Conservation (phyloP, 2,888 invertebrate species). For the Andrena hattorfiana region DNA sequence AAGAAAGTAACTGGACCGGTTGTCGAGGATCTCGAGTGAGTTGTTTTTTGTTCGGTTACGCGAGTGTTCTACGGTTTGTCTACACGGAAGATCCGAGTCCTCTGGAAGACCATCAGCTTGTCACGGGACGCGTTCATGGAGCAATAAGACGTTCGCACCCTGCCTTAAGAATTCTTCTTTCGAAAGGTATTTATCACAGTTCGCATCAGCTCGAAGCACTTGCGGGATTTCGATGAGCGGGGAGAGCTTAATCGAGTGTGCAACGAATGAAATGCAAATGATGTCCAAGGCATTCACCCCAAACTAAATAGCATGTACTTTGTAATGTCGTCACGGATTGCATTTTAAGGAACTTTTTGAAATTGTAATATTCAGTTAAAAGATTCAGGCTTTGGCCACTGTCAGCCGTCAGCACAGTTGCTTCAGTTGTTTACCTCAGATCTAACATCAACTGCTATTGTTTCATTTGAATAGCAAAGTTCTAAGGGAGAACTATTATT, state of each 20-base stretch:
- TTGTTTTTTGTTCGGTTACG: conserved; percentile 23
- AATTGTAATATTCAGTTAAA: too few species aligned
- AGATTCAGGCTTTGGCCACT: too few species aligned
- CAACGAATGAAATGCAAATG: background rate
- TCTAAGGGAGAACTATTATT: too few species aligned
- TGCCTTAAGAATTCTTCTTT: conserved; percentile 56
- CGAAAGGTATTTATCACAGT: conserved; percentile 65
- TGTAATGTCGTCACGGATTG: background rate
- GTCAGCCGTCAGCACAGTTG: too few species aligned
- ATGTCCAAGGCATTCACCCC: background rate
- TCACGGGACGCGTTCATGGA: conserved; percentile 59
- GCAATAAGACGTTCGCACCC: conserved; percentile 63
- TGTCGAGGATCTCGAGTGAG: background rate
- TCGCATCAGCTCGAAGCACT: conserved; percentile 52
- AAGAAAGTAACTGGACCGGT: background rate
- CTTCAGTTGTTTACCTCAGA: too few species aligned
- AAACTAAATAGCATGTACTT: background rate
- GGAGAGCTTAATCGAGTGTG: background rate
- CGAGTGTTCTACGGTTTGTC: conserved; percentile 46
- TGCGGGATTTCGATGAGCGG: conserved; percentile 54
- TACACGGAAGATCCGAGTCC: conserved; percentile 55
- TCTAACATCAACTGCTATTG: too few species aligned
- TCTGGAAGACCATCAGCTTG: conserved; percentile 51
- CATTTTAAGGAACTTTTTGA: background rate
- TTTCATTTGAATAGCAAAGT: too few species aligned